Percentiles rank a stretch among this genome's conserved stretches.
Conservation (phyloP, 2,888 invertebrate genomes). For the Anorthoa munda region DNA sequence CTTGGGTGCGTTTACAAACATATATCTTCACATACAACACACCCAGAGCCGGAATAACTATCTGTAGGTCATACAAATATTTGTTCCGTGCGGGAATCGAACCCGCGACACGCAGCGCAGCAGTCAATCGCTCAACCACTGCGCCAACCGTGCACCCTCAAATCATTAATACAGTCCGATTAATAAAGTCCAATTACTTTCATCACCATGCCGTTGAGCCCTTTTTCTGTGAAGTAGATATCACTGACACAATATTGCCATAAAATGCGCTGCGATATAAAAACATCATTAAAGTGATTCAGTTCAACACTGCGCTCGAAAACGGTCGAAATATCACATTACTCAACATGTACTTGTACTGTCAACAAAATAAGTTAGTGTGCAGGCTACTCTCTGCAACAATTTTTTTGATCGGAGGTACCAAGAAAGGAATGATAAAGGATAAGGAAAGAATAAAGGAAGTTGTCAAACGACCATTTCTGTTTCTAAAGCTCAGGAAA, state of each 20-base stretch:
- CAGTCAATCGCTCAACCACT: too few species aligned
- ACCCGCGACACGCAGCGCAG: too few species aligned
- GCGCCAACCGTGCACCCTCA: too few species aligned
- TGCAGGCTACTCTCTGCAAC: neutral
- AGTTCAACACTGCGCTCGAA: conserved; percentile 30
- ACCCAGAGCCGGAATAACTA: too few species aligned
- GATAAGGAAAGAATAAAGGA: too few species aligned
- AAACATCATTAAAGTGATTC: conserved; percentile 58
- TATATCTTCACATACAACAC: too few species aligned
- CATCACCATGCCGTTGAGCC: neutral
- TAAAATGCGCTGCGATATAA: conserved; percentile 30
- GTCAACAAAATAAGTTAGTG: neutral
- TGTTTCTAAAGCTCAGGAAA: neutral
- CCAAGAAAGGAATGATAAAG: too few species aligned
- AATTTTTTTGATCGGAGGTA: neutral
- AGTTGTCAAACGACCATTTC: neutral
- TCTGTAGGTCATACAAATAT: too few species aligned
- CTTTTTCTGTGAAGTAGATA: neutral
- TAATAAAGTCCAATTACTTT: neutral
- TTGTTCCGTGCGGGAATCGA: too few species aligned
- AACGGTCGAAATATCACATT: conserved; percentile 41
- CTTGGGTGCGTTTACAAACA: too few species aligned
- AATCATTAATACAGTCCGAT: too few species aligned
- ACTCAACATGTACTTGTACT: conserved; percentile 44
- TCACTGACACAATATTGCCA: neutral